These are phyloP conservation scores for western clawed frog (Xenopus tropicalis) DNA, from an alignment of 2,113 vertebrate genomes.

Conservation along the genomic window DNA sequence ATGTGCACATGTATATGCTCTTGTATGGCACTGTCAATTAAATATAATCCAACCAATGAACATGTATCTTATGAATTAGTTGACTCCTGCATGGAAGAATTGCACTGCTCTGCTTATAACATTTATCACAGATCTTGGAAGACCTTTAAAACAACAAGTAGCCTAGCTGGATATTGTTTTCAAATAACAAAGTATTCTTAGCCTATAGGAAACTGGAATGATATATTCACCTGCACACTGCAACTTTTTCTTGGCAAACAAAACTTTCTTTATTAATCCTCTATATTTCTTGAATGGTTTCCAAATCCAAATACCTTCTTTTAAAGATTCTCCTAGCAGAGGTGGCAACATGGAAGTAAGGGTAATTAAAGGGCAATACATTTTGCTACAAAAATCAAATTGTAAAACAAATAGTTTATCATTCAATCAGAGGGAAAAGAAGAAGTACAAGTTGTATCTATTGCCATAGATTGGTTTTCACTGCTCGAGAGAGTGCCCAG, in stretches of 20 bases:
- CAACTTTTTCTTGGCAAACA: background rate
- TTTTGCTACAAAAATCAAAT: background rate
- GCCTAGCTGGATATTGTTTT: too few species aligned
- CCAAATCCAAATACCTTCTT: background rate
- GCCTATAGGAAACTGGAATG: background rate
- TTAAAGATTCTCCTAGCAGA: background rate
- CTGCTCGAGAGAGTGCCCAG: constrained; percentile 1
- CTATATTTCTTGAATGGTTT: background rate
- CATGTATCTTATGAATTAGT: too few species aligned
- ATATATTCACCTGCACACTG: constrained; percentile 1
- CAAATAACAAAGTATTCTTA: background rate
- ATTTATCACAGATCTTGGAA: too few species aligned
- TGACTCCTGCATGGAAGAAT: too few species aligned
- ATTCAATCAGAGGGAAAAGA: background rate
- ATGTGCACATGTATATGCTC: too few species aligned
- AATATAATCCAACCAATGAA: too few species aligned
- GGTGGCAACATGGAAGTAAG: background rate
- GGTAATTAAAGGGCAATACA: constrained; percentile 8
- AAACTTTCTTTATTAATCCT: background rate
- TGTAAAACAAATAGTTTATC: background rate
- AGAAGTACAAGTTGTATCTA: constrained; percentile 2
- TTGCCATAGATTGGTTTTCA: constrained; percentile 4
- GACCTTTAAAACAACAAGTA: too few species aligned
- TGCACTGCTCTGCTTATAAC: too few species aligned
- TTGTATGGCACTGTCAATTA: too few species aligned